These are phyloP conservation scores for Scaptomyza cyrtandrae DNA, from an alignment of 2,888 invertebrate genomes.

Conservation along the genomic window DNA sequence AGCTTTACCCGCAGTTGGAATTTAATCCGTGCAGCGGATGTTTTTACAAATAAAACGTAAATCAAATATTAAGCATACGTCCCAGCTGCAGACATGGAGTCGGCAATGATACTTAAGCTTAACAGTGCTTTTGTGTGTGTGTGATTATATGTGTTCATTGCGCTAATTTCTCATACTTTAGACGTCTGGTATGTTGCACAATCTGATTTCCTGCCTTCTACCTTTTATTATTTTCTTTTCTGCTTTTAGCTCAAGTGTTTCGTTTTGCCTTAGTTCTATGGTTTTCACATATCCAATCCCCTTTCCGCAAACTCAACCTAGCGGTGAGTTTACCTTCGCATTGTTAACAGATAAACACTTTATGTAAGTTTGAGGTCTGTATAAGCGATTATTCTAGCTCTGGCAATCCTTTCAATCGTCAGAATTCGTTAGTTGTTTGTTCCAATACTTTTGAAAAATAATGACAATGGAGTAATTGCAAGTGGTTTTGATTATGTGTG, in stretches of 20 bases:
- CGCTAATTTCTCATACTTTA: constrained; percentile 79
- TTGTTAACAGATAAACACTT: constrained; percentile 64
- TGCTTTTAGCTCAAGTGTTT: constrained; percentile 57
- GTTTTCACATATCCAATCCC: too few species aligned
- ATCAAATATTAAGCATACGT: constrained; percentile 59
- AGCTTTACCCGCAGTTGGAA: constrained; percentile 21
- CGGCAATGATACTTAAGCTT: constrained; percentile 43
- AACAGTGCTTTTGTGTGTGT: constrained; percentile 15
- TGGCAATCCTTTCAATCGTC: constrained; percentile 11
- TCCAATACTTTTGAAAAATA: not conserved
- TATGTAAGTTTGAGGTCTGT: constrained; percentile 52
- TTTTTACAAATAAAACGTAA: constrained; percentile 60
- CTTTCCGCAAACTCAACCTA: constrained; percentile 45
- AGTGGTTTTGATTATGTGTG: too few species aligned
- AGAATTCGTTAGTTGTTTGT: not conserved
- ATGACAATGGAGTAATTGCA: not conserved
- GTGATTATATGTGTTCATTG: constrained; percentile 46
- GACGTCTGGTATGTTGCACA: constrained; percentile 65
- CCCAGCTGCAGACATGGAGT: constrained; percentile 20
- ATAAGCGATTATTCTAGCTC: constrained; percentile 32
- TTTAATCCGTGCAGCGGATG: constrained; percentile 54
- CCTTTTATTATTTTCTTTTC: constrained; percentile 20
- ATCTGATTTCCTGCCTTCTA: constrained; percentile 62
- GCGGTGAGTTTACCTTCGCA: constrained; percentile 65
- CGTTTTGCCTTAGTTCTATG: constrained; percentile 31